Conservation (phyloP, 1,140 invertebrate genomes). For the Pseudobourletiella spinata region DNA sequence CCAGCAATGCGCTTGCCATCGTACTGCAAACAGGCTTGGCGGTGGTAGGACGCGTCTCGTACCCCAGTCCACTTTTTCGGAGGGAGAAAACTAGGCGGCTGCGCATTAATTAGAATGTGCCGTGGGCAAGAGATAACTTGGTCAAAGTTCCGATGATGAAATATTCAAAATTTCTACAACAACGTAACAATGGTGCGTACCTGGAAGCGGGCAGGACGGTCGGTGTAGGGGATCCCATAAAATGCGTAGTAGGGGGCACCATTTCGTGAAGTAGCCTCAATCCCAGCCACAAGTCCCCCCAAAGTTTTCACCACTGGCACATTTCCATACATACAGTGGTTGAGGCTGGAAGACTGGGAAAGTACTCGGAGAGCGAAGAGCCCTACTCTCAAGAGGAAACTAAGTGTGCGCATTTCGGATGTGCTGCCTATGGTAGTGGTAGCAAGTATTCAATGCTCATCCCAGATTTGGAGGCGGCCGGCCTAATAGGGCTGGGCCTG, state of each 20-base stretch:
- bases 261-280: too few species aligned
- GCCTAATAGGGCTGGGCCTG: too few species aligned
- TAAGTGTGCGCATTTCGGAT: too few species aligned
- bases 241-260: neutral
- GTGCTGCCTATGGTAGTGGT: too few species aligned
- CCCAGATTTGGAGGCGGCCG: too few species aligned
- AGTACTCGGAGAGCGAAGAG: too few species aligned
- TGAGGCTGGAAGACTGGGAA: too few species aligned
- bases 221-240: neutral
- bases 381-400: too few species aligned
- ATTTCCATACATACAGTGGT: too few species aligned
- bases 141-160: neutral
- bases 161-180: neutral
- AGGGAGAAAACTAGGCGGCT: neutral
- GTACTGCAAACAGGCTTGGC: neutral
- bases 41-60: neutral
- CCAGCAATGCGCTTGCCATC: neutral
- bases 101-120: neutral
- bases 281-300: too few species aligned
- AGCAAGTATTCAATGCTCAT: too few species aligned
- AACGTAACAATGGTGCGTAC: neutral
- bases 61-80: neutral
- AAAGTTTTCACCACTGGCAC: too few species aligned
- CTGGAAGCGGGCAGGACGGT: neutral
- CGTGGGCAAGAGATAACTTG: neutral